Percentiles rank a stretch among this genome's conserved stretches.
Evolutionary conservation across 2,888 invertebrate genomes (phyloP).

Genomic region (Chymomyza procnemis): DNA sequence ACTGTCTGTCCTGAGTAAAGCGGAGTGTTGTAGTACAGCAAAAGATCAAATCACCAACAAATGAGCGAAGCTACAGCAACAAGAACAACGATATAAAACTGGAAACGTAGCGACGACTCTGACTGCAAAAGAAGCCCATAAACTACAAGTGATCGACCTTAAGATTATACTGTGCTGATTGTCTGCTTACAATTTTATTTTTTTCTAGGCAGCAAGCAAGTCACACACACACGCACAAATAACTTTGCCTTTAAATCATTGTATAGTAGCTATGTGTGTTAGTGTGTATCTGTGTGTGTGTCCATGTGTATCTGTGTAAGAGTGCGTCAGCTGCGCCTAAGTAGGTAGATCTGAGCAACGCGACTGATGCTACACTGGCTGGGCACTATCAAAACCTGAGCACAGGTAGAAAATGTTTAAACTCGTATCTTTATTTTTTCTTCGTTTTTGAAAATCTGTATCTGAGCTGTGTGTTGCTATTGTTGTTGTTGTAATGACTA

Average conservation of each 20-base stretch:
- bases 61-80: constrained; percentile 53
- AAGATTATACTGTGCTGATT: constrained; percentile 64
- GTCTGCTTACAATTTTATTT: constrained; percentile 29
- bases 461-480: not conserved
- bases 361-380: not conserved
- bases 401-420: constrained; percentile 54
- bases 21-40: constrained; percentile 40
- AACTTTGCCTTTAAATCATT: constrained; percentile 9
- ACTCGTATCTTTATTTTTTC: not conserved
- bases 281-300: constrained; percentile 19
- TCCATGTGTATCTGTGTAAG: constrained; percentile 10
- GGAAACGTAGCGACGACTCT: constrained; percentile 12
- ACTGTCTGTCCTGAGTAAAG: not conserved
- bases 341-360: constrained; percentile 50
- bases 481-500: constrained; percentile 43
- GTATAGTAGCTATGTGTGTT: constrained; percentile 13
- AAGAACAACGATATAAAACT: constrained; percentile 26
- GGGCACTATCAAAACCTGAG: not conserved
- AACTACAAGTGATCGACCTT: constrained; percentile 74
- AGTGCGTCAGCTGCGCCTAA: constrained; percentile 48
- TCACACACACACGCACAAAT: no score
- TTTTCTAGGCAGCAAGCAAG: constrained; percentile 23
- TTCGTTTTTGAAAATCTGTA: not conserved
- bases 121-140: constrained; percentile 62
- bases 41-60: constrained; percentile 70